Conservation (phyloP, 1,140 invertebrate genomes). For the Trichonephila clavata region DNA sequence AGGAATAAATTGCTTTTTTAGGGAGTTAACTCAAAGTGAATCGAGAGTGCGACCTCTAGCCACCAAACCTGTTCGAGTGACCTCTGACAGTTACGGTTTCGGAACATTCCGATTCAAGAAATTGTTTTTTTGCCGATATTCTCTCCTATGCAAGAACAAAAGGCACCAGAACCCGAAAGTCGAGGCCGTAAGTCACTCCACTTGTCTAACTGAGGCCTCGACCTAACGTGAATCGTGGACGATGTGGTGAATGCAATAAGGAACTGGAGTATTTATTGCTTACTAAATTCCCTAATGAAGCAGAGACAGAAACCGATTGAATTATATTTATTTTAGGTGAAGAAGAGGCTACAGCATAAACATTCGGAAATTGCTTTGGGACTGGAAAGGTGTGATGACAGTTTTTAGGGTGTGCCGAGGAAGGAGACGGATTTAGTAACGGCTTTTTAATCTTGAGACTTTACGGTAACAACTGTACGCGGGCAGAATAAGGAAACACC, state of each 20-base stretch:
- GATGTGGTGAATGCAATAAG: not conserved
- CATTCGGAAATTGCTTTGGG: not conserved
- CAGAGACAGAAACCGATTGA: not conserved
- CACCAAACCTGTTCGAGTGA: constrained; percentile 18
- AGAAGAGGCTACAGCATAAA: not conserved
- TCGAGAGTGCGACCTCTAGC: not conserved
- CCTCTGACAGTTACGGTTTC: constrained; percentile 25
- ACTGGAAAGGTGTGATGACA: not conserved
- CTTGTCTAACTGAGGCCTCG: not conserved
- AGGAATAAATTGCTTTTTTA: constrained; percentile 28
- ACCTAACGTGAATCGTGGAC: not conserved
- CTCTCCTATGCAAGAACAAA: not conserved
- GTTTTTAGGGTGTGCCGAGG: not conserved
- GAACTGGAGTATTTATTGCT: not conserved
- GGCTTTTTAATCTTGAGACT: too few species aligned
- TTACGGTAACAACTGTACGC: too few species aligned
- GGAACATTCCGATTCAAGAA: not conserved
- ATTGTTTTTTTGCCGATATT: not conserved
- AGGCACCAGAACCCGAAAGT: not conserved
- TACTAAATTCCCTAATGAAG: not conserved
- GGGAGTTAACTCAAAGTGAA: constrained; percentile 26
- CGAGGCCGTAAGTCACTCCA: not conserved
- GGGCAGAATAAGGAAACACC: too few species aligned
- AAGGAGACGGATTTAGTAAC: not conserved
- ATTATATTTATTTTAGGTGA: not conserved